Conservation (phyloP, 1,140 invertebrate species). For the Tigriopus japonicus region DNA sequence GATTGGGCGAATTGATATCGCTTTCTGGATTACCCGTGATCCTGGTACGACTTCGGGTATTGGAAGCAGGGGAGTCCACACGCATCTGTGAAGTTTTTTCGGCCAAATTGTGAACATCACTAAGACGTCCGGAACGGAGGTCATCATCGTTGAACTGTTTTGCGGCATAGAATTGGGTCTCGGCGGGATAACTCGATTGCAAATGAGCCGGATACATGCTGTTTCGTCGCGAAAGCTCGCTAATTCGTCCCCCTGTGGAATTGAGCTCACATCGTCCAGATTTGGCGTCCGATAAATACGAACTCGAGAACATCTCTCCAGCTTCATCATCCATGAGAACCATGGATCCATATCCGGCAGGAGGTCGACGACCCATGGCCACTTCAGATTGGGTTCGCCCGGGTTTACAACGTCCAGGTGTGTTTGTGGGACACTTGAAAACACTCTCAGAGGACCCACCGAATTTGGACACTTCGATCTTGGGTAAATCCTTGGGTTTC, state of each 20-base stretch:
- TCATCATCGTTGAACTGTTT: slow-evolving; percentile 3
- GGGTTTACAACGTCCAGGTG: not conserved
- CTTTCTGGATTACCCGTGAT: not conserved
- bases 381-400: slow-evolving; percentile 5
- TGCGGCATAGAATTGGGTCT: slow-evolving; percentile 35
- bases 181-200: slow-evolving; percentile 67
- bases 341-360: not conserved
- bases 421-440: slow-evolving; percentile 7
- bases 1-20: not conserved
- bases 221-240: slow-evolving; percentile 57
- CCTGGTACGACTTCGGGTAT: not conserved
- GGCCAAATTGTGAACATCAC: not conserved
- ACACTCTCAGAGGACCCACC: not conserved
- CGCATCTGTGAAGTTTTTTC: slow-evolving; percentile 2
- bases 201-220: slow-evolving; percentile 65
- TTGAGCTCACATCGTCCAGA: slow-evolving; percentile 4
- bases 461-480: not conserved
- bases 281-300: slow-evolving; percentile 11
- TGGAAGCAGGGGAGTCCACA: slow-evolving; percentile 6
- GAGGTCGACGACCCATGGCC: not conserved
- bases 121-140: not conserved
- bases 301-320: slow-evolving; percentile 14
- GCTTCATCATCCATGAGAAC: slow-evolving; percentile 10
- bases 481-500: no score
- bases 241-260: slow-evolving; percentile 29